These are phyloP conservation scores for Clarias laeviceps DNA, from an alignment of 2,797 vertebrate species.

Conservation along the genomic window DNA sequence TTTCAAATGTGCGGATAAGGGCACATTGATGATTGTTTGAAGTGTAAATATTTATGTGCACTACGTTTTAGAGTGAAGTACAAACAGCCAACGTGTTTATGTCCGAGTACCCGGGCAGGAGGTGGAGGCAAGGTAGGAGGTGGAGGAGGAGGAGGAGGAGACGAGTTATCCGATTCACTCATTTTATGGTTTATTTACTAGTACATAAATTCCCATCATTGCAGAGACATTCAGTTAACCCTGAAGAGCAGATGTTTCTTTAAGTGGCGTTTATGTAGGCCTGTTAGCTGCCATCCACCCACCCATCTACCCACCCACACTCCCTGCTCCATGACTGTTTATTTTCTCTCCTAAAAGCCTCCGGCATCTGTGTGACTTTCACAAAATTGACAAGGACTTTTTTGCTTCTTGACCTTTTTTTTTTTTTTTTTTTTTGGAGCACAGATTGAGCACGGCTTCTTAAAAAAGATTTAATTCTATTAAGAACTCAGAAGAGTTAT, in stretches of 20 bases:
- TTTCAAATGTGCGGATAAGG: conserved; percentile 63
- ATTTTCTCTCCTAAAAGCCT: conserved; percentile 65
- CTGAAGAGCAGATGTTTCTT: conserved; percentile 73
- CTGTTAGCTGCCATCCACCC: conserved; percentile 59
- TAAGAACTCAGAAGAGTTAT: conserved; percentile 19
- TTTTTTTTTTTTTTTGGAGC: not conserved
- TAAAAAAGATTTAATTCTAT: not conserved
- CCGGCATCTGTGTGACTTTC: conserved; percentile 73
- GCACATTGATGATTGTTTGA: conserved; percentile 71
- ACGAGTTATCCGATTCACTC: conserved; percentile 35
- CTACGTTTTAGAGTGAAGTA: conserved; percentile 68
- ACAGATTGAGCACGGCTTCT: not conserved
- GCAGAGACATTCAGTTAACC: conserved; percentile 62
- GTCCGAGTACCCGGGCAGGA: not conserved
- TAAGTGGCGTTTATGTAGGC: conserved; percentile 63
- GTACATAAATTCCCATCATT: conserved; percentile 71
- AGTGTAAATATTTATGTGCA: conserved; percentile 72
- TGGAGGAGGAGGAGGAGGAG: conserved; percentile 7
- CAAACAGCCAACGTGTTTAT: conserved; percentile 57
- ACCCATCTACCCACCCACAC: not conserved
- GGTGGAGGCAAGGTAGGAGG: not conserved
- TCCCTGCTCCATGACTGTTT: conserved; percentile 65
- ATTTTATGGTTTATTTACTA: conserved; percentile 63
- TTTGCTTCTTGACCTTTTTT: not conserved
- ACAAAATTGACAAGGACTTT: conserved; percentile 42